Evolutionary conservation across 2,113 vertebrate species (phyloP).

Genomic region (Epinephelus lanceolatus): DNA sequence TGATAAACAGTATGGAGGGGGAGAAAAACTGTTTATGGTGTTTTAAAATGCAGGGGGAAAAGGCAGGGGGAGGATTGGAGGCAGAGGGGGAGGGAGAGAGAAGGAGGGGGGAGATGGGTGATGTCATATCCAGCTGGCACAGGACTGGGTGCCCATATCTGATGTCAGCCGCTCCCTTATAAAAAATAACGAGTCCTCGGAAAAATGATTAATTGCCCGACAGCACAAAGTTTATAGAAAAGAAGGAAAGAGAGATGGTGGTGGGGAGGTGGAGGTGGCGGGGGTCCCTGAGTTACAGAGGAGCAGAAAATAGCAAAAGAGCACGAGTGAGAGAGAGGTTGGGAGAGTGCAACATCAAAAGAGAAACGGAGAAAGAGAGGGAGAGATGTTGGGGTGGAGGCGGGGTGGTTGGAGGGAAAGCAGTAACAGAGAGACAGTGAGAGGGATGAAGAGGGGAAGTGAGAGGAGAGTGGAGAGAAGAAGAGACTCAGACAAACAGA

Average conservation of each 20-base stretch:
- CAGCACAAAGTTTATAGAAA: constrained; percentile 62
- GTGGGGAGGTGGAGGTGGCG: neutral
- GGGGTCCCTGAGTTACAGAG: constrained; percentile 34
- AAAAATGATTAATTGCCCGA: constrained; percentile 71
- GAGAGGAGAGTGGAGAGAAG: neutral
- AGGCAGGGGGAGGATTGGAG: neutral
- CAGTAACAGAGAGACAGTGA: neutral
- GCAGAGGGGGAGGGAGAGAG: constrained; percentile 1
- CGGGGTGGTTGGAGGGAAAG: constrained; percentile 7
- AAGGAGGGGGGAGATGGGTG: constrained; percentile 19
- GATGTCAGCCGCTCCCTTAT: constrained; percentile 58
- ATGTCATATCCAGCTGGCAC: constrained; percentile 63
- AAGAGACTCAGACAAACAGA: constrained; percentile 36
- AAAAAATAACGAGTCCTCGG: constrained; percentile 54
- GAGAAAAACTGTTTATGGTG: constrained; percentile 26
- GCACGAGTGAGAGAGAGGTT: constrained; percentile 6
- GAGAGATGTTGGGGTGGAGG: neutral
- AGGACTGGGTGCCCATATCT: constrained; percentile 37
- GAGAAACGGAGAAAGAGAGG: neutral
- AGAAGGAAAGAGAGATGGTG: neutral
- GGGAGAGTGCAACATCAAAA: constrained; percentile 31
- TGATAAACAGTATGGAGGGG: constrained; percentile 12
- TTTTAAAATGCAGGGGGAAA: constrained; percentile 28
- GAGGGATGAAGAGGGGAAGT: neutral
- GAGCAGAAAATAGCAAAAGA: constrained; percentile 36